A percentile compares a stretch with the other conserved stretches of the same genome.
These are phyloP conservation scores for Adoxophyes honmai DNA, from an alignment of 1,140 invertebrate genomes.

Conservation along the genomic window DNA sequence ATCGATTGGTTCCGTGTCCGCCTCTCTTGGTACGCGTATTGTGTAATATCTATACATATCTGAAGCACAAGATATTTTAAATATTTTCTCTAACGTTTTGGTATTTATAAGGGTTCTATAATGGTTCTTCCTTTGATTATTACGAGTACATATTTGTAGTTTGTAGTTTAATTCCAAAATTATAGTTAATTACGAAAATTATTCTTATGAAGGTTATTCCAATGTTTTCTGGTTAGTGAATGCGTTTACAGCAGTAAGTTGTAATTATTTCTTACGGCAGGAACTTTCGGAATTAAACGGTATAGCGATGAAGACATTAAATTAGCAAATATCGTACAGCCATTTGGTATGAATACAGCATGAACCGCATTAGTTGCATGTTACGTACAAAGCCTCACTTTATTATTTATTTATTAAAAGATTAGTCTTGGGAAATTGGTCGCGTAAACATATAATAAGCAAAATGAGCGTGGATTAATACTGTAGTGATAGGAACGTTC, in stretches of 20 bases:
- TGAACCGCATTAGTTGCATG: no score
- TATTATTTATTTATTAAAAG: no score
- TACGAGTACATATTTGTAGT: conserved; percentile 20
- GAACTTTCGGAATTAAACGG: no score
- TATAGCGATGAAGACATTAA: no score
- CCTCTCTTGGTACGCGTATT: neutral
- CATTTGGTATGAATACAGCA: no score
- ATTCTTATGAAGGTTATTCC: conserved; percentile 55
- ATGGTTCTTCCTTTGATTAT: conserved; percentile 32
- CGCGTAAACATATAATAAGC: no score
- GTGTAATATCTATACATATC: conserved; percentile 36
- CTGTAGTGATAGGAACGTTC: neutral
- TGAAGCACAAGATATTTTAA: conserved; percentile 25
- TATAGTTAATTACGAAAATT: conserved; percentile 29
- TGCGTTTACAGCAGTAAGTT: conserved; percentile 20
- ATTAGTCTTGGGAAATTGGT: no score
- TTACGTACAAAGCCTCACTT: no score
- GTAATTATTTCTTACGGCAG: conserved; percentile 16
- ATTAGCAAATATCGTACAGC: no score
- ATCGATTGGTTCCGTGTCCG: neutral
- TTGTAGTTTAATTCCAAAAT: conserved; percentile 23
- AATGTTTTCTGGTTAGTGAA: conserved; percentile 55
- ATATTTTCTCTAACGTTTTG: conserved; percentile 5
- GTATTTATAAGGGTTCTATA: conserved; percentile 11
- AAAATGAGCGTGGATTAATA: neutral